Percentiles rank a stretch among this genome's conserved stretches.
These are phyloP conservation scores for Paraescarpia echinospica DNA, from an alignment of 1,140 invertebrate species.

Conservation along the genomic window DNA sequence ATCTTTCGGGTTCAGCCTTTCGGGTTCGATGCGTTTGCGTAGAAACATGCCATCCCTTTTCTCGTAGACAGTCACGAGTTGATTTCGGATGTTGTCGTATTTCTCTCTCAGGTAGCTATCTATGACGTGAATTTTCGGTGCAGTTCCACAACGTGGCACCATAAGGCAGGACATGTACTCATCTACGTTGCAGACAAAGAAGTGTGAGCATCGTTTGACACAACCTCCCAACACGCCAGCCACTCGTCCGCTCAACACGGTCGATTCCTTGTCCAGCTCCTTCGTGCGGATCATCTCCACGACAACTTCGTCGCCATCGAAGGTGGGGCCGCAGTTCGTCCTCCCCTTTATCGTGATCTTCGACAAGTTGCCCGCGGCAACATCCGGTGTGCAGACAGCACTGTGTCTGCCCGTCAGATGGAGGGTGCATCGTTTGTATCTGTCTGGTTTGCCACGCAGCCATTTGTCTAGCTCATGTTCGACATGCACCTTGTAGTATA, in stretches of 20 bases:
- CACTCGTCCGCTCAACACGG: constrained; percentile 37
- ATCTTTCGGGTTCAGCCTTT: constrained; percentile 36
- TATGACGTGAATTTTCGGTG: constrained; percentile 43
- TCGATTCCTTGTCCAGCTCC: not conserved
- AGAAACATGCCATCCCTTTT: constrained; percentile 35
- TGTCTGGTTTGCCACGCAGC: no score
- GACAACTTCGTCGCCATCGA: constrained; percentile 47
- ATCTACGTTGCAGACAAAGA: constrained; percentile 46
- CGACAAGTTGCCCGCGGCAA: not conserved
- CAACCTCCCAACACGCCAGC: constrained; percentile 44
- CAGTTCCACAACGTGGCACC: constrained; percentile 44
- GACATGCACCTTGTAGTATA: not conserved
- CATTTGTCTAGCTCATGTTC: not conserved
- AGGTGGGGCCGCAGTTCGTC: constrained; percentile 42
- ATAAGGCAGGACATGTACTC: constrained; percentile 43
- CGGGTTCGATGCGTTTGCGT: constrained; percentile 42
- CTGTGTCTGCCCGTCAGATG: not conserved
- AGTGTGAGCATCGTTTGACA: constrained; percentile 37
- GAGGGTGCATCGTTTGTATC: not conserved
- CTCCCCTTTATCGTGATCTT: constrained; percentile 39
- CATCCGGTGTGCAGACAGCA: not conserved
- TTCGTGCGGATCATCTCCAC: no score
- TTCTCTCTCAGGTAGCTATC: constrained; percentile 22
- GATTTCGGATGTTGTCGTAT: constrained; percentile 19
- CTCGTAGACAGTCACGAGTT: constrained; percentile 43